Percentiles rank a stretch among this genome's conserved stretches.
Evolutionary conservation across 2,113 vertebrate genomes (phyloP).

Genomic region (Panurus biarmicus): DNA sequence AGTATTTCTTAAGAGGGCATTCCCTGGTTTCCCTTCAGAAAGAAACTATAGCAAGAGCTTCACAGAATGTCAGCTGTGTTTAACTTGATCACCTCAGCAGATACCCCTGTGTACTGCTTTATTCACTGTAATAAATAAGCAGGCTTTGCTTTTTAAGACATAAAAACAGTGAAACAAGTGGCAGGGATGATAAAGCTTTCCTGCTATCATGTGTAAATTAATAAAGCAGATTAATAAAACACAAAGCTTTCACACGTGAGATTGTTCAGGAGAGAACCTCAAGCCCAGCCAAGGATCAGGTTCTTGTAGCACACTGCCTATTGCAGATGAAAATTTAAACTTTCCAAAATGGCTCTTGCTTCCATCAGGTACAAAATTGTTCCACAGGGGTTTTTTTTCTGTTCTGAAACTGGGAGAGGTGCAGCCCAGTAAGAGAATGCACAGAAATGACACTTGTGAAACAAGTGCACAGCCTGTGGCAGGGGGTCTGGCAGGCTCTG

Average conservation of each 20-base stretch:
- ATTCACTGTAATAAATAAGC: not conserved
- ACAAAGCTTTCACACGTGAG: accelerated
- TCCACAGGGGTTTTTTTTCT: not conserved
- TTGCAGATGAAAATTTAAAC: not conserved
- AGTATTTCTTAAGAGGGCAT: not conserved
- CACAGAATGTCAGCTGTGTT: not conserved
- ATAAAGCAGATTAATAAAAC: not conserved
- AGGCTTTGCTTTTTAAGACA: not conserved
- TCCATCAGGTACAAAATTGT: not conserved
- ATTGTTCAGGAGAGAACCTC: not conserved
- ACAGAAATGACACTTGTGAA: not conserved
- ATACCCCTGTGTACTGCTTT: not conserved
- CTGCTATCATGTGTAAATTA: not conserved
- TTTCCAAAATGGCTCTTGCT: not conserved
- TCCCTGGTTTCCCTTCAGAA: not conserved
- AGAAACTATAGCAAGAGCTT: not conserved
- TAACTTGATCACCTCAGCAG: not conserved
- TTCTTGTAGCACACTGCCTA: not conserved
- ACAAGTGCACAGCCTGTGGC: not conserved
- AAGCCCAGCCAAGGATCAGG: not conserved
- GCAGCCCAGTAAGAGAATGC: not conserved
- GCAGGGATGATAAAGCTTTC: not conserved
- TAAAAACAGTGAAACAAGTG: not conserved
- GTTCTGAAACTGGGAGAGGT: not conserved
- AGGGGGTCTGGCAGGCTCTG: not conserved